Evolutionary conservation across 2,113 vertebrate species (phyloP).

Genomic region (Ciconia boyciana): DNA sequence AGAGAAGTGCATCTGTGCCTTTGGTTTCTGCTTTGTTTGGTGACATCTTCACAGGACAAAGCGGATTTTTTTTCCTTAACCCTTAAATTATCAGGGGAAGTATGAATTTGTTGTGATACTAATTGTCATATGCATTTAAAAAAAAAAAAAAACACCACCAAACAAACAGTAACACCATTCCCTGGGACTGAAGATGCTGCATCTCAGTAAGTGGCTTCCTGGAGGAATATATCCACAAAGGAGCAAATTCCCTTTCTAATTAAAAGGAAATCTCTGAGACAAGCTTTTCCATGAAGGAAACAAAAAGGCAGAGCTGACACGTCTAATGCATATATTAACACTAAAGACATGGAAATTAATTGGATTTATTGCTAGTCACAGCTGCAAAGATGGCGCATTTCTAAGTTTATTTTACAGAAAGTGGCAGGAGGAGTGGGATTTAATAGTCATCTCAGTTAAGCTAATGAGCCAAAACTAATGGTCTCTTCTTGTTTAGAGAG

Average conservation of each 20-base stretch:
- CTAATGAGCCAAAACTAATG: constrained; percentile 63
- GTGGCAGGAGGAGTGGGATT: background rate
- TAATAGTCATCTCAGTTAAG: constrained; percentile 35
- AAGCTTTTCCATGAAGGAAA: constrained; percentile 18
- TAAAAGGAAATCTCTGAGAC: constrained; percentile 66
- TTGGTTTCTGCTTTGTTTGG: constrained; percentile 63
- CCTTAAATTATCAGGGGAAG: constrained; percentile 65
- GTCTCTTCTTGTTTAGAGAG: constrained; percentile 35
- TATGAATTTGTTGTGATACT: constrained; percentile 55
- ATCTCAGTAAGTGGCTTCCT: constrained; percentile 44
- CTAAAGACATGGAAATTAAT: constrained; percentile 67
- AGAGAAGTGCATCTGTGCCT: constrained; percentile 55
- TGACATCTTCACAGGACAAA: constrained; percentile 44
- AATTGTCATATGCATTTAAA: background rate
- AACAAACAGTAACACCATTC: background rate
- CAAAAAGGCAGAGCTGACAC: constrained; percentile 5
- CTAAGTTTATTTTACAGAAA: constrained; percentile 57
- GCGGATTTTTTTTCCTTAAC: constrained; percentile 16
- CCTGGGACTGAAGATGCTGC: background rate
- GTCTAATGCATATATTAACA: constrained; percentile 62
- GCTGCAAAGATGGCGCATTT: constrained; percentile 41
- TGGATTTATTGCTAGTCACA: constrained; percentile 60
- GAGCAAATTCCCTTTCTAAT: constrained; percentile 62
- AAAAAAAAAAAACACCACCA: background rate
- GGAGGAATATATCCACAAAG: constrained; percentile 51